Conservation (phyloP, 2,797 vertebrate species). For the Intellagama lesueurii region DNA sequence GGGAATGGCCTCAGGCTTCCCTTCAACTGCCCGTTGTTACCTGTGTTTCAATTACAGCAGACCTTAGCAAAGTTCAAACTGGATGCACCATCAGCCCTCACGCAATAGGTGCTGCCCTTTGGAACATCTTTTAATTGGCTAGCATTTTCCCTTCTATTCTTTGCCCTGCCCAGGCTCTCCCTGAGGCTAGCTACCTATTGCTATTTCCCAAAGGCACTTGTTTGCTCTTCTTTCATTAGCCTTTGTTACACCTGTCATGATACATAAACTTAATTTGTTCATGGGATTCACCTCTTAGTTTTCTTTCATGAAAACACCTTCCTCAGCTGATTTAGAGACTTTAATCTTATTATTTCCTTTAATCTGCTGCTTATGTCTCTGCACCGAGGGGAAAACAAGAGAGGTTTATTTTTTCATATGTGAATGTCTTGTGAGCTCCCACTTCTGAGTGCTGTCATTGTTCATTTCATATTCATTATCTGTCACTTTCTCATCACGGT, state of each 20-base stretch:
- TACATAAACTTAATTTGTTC: slow-evolving; percentile 51
- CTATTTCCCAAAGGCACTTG: slow-evolving; percentile 26
- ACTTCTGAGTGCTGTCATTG: slow-evolving; percentile 30
- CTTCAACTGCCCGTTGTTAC: slow-evolving; percentile 38
- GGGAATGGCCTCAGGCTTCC: slow-evolving; percentile 41
- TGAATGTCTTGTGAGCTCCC: slow-evolving; percentile 21
- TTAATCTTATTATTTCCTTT: slow-evolving; percentile 54
- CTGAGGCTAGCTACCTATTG: neutral
- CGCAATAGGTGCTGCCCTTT: slow-evolving; percentile 16
- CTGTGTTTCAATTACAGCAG: slow-evolving; percentile 33
- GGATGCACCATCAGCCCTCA: neutral
- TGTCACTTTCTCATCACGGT: slow-evolving; percentile 12
- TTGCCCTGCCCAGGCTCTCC: slow-evolving; percentile 3
- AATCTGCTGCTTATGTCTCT: slow-evolving; percentile 43
- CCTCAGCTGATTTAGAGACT: neutral
- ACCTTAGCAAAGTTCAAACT: slow-evolving; percentile 40
- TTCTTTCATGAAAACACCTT: slow-evolving; percentile 40
- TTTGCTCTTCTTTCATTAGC: slow-evolving; percentile 35
- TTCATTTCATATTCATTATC: slow-evolving; percentile 24
- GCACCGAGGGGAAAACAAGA: slow-evolving; percentile 12
- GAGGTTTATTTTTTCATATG: slow-evolving; percentile 44
- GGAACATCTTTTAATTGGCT: neutral
- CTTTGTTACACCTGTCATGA: slow-evolving; percentile 42
- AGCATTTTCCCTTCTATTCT: slow-evolving; percentile 32
- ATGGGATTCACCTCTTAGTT: slow-evolving; percentile 34